Base-by-base conservation (phyloP, 2,888 invertebrate genomes). In the Pterobdella sp. region DNA sequence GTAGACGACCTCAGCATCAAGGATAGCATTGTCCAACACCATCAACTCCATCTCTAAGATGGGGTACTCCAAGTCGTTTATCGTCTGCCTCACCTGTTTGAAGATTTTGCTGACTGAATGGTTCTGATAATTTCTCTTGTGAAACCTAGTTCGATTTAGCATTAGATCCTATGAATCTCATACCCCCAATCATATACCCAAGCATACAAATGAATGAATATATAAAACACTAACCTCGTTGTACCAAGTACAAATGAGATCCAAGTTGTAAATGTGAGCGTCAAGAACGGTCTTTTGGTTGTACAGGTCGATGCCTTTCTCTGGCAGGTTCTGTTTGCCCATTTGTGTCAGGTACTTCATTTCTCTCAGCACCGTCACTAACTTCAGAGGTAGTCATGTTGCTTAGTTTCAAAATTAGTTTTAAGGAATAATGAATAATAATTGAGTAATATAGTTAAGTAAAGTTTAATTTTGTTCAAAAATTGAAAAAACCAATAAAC, bases 11-110 rank as follows among this genome's bases (percentile, higher is more conserved):
- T 42, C 49, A 42, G 49, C 49, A 7, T 42, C 10, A 22, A 42
- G 10, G 49, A 42, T 7, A 22, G 49, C 86, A 69, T 87, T 86
- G 85, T 95, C 94, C 76, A 95, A 92, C 74, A 89, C 88, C 77
- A 88, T 88, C 76, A 95, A 88, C 84, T 94, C 92, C 63, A 88
- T 87, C 83, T 90, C 89, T 74, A 95, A 91, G 76, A 95, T 85
- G 81, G 90, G 89, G 80, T 90, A 90, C 83, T 95, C 95, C 0
- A 94, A 93, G 79, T 90, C 89, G 75, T 90, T 89, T 72, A 92
- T 90, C 68, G 89, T 90, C 74, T 88, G 88, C 71, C 90, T 86
- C 49, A 42, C 7, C 49, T 42, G 49, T 42, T 7, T 22, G 49
- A 42, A 22, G 49, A 22, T n/a, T n/a, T n/a, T n/a, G n/a, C n/a